These are phyloP conservation scores for Tetrapedia diversipes DNA, from an alignment of 2,888 invertebrate genomes.

Conservation along the genomic window DNA sequence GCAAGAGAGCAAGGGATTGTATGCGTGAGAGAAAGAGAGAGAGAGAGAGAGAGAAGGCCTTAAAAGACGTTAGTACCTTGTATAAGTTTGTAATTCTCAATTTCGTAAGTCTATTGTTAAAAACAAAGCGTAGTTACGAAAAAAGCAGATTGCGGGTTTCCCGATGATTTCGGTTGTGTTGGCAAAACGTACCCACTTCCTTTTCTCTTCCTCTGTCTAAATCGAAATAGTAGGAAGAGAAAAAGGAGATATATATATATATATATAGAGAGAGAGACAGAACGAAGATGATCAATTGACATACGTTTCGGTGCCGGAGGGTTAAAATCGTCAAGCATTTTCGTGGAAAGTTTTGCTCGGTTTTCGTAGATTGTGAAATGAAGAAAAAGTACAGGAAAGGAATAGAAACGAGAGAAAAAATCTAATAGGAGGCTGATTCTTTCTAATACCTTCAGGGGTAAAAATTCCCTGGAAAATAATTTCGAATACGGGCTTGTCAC, in stretches of 20 bases:
- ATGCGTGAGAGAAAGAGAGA: conserved; percentile 10
- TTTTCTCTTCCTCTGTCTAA: not conserved
- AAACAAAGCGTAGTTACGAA: not conserved
- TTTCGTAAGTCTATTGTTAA: conserved; percentile 32
- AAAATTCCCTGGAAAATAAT: conserved; percentile 50
- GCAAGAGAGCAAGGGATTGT: conserved; percentile 21
- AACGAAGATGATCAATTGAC: not conserved
- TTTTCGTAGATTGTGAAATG: conserved; percentile 31
- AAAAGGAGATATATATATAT: too few species aligned
- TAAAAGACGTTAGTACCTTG: conserved; percentile 17
- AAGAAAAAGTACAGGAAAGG: not conserved
- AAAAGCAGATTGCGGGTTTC: not conserved
- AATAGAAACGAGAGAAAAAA: not conserved
- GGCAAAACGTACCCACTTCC: not conserved
- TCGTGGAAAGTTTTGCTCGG: conserved; percentile 31
- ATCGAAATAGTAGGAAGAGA: not conserved
- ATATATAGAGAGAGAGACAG: too few species aligned
- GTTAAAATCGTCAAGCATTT: not conserved
- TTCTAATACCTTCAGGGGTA: conserved; percentile 33
- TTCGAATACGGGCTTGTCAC: conserved; percentile 53
- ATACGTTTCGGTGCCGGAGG: not conserved
- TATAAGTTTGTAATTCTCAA: conserved; percentile 12
- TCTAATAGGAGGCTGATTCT: not conserved
- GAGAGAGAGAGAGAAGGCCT: conserved; percentile 30
- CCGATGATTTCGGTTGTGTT: too few species aligned